phyloP scores from a whole-genome alignment of 2,888 invertebrate genomes.

The Autographa pulchrina region DNA sequence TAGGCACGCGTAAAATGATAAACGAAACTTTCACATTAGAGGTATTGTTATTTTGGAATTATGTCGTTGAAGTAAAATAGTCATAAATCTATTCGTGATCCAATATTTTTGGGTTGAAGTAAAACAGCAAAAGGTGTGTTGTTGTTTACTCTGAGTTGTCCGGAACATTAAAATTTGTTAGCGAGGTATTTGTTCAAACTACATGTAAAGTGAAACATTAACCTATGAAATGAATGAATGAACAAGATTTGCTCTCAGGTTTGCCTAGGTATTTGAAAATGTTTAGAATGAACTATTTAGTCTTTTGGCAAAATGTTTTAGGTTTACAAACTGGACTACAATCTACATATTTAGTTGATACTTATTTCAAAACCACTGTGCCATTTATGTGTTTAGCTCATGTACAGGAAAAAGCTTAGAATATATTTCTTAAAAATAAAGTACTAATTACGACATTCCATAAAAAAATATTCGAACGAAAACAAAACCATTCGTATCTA shows the following conservation, averaged over 20 bases:
- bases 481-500: not conserved
- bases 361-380: no score
- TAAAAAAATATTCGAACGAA: not conserved
- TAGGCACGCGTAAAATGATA: constrained; percentile 43
- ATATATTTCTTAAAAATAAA: no score
- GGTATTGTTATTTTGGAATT: constrained; percentile 52
- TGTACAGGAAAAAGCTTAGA: no score
- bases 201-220: not conserved
- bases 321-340: not conserved
- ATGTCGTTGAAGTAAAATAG: constrained; percentile 38
- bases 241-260: not conserved
- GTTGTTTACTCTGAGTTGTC: constrained; percentile 9
- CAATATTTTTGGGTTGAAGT: constrained; percentile 37
- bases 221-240: not conserved
- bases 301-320: not conserved
- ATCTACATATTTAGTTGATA: no score
- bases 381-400: no score
- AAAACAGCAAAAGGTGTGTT: constrained; percentile 15
- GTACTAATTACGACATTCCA: not conserved
- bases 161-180: not conserved
- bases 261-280: not conserved
- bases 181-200: not conserved
- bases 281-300: not conserved
- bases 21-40: constrained; percentile 42
- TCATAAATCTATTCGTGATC: constrained; percentile 36